Percentiles rank a stretch among this genome's conserved stretches.
These are phyloP conservation scores for Pygoscelis adeliae DNA, from an alignment of 2,113 vertebrate species.

Conservation along the genomic window DNA sequence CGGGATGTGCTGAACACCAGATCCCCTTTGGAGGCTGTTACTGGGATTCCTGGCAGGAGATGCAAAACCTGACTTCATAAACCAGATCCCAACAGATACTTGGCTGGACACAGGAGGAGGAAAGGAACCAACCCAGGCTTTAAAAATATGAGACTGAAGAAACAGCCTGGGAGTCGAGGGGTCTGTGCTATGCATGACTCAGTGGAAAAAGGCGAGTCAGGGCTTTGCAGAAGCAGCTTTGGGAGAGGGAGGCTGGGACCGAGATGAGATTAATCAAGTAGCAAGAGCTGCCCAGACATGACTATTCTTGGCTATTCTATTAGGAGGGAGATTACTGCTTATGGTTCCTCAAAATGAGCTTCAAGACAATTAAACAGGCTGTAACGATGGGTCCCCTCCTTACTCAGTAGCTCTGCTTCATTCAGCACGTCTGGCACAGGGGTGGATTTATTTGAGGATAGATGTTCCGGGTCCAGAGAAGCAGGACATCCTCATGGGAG, in stretches of 20 bases:
- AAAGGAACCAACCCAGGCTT: background rate
- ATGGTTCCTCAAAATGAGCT: background rate
- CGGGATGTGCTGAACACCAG: background rate
- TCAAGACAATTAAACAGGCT: background rate
- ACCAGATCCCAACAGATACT: background rate
- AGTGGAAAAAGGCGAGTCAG: background rate
- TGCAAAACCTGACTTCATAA: background rate
- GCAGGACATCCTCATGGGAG: background rate
- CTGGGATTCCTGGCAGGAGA: background rate
- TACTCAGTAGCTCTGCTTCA: background rate
- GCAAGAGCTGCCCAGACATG: background rate
- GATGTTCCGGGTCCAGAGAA: background rate
- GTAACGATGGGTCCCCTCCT: background rate
- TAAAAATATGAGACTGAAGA: background rate
- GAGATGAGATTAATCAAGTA: background rate
- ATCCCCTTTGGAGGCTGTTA: background rate
- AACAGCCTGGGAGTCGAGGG: background rate
- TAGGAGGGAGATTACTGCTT: background rate
- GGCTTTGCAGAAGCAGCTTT: constrained; percentile 4
- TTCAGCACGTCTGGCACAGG: background rate
- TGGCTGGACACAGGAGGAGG: background rate
- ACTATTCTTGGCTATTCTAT: background rate
- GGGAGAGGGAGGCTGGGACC: background rate
- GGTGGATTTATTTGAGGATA: background rate
- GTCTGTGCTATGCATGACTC: background rate